Evolutionary conservation across 2,797 vertebrate genomes (phyloP), one percentile per base, ranked within the genome.

Genomic region (Acipenser transmontanus): DNA sequence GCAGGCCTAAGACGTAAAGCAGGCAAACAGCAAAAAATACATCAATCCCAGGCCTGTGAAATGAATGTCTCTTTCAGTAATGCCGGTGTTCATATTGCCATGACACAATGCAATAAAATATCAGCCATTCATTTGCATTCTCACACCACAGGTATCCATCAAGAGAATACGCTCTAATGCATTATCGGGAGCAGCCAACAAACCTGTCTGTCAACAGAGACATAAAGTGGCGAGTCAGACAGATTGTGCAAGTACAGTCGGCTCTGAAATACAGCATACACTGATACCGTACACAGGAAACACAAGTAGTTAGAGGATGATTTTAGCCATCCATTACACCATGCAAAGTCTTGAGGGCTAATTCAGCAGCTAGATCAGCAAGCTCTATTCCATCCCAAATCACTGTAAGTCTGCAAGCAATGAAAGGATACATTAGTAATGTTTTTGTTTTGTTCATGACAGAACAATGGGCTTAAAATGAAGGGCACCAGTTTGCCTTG

Each of bases 141-240:
- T 71, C 77, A 73, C 78, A 78, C 78, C 76, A 69, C 71, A 66
- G 75, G 74, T 72, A 75, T 75, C 73, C 80, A 70, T 79, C 73
- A 17, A 12, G 34, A 20, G 6, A 14, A 49, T 51, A 71, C 59
- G 14, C 65, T 73, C 73, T 71, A 72, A 74, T 73, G 66, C 76
- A 72, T 76, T 67, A 71, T 64, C 74, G 72, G 73, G 73, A 72
- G 69, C 66, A 72, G 76, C 72, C 67, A 61, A 9, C 70, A 13
- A 54, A 69, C 70, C 69, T 63, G 6, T 66, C 73, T 68, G 73
- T 74, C 74, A 75, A 73, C 78, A 73, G 73, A 74, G 66, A 75
- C 74, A 84, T 86, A 79, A 82, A 84, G 83, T 82, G 79, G 84
- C 79, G 68, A 70, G 74, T 67, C 83, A 76, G 75, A 72, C 80